phyloP scores from a whole-genome alignment of 2,888 invertebrate genomes.

The Ceriagrion tenellum region DNA sequence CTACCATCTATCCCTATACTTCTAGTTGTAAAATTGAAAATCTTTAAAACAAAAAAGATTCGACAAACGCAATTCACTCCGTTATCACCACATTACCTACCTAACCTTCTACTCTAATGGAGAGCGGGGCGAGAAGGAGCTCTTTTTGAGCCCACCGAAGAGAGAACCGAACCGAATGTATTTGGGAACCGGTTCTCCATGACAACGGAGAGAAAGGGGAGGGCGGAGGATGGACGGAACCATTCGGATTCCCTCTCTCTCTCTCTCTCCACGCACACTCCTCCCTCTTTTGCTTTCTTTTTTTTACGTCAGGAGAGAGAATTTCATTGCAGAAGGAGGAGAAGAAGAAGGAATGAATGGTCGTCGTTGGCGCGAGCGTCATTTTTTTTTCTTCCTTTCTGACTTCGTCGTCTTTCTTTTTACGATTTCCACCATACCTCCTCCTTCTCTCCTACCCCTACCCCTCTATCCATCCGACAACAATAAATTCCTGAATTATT shows the following conservation, averaged over 20 bases:
- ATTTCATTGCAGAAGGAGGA: not conserved
- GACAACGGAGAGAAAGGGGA: not conserved
- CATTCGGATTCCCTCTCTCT: not conserved
- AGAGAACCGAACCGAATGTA: not conserved
- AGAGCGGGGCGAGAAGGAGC: not conserved
- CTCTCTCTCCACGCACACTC: not conserved
- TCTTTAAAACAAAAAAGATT: not conserved
- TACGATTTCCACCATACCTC: not conserved
- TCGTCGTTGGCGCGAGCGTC: not conserved
- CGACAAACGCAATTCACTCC: not conserved
- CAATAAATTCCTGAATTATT: conserved; percentile 39
- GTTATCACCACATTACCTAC: not conserved
- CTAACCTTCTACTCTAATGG: not conserved
- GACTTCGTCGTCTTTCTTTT: not conserved
- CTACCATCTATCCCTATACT: not conserved
- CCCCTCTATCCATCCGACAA: not conserved
- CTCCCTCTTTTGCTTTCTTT: not conserved
- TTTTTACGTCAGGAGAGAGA: not conserved
- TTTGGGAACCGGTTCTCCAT: conserved; percentile 17
- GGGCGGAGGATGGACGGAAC: not conserved
- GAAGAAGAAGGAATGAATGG: conserved; percentile 1
- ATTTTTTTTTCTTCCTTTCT: not conserved
- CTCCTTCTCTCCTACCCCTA: too few relatives aligned
- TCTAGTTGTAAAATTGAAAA: not conserved
- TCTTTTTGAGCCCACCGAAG: not conserved